phyloP scores from a whole-genome alignment of 2,797 vertebrate species.

The Arremon aurantiirostris region DNA sequence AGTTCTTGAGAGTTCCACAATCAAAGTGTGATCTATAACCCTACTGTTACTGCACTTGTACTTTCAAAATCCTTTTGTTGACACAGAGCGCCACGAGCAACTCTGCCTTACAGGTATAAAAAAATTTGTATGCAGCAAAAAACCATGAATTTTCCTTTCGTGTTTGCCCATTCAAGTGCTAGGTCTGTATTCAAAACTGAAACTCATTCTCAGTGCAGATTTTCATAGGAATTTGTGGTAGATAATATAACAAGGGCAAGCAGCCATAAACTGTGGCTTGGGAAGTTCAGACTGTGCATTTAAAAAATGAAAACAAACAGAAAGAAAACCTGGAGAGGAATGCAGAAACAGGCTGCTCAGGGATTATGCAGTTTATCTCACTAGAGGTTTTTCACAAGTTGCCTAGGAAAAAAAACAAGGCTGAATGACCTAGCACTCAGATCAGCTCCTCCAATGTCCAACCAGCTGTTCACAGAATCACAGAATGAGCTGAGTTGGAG shows the following conservation, averaged over 20 bases:
- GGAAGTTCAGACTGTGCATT: background rate
- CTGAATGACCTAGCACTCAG: background rate
- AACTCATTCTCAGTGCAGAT: background rate
- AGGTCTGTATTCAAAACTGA: background rate
- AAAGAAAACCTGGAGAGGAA: background rate
- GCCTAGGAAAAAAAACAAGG: background rate
- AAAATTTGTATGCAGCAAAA: background rate
- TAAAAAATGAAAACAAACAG: background rate
- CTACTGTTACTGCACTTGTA: background rate
- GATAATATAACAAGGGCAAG: background rate
- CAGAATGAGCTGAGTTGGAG: background rate
- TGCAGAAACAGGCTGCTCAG: background rate
- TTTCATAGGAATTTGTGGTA: background rate
- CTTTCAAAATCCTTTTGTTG: background rate
- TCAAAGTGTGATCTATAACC: background rate
- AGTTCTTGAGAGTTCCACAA: background rate
- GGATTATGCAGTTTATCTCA: background rate
- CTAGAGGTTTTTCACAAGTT: background rate
- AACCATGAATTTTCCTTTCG: accelerated
- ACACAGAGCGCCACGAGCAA: background rate
- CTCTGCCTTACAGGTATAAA: background rate
- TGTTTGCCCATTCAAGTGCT: background rate
- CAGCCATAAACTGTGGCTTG: background rate
- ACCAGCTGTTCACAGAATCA: background rate
- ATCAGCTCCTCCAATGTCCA: background rate